phyloP scores from a whole-genome alignment of 2,113 vertebrate species.

The Amphiprion percula region DNA sequence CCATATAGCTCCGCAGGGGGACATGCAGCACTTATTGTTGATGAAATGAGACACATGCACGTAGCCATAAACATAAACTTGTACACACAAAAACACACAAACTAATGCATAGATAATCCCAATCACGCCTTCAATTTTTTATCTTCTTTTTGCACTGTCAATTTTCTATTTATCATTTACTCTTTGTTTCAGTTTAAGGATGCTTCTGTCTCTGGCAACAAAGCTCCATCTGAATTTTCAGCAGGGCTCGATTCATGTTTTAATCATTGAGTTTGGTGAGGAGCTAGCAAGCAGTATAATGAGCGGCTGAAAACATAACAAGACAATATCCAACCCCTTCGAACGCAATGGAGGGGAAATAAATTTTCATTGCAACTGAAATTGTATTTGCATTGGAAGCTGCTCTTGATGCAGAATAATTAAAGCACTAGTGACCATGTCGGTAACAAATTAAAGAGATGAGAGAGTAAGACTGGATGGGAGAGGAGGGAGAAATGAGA shows the following conservation, averaged over 20 bases:
- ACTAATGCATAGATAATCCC: not conserved
- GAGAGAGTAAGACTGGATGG: slow-evolving; percentile 6
- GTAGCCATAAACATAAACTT: not conserved
- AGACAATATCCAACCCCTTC: slow-evolving; percentile 61
- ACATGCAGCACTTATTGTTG: slow-evolving; percentile 50
- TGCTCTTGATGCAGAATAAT: slow-evolving; percentile 68
- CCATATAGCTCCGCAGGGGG: slow-evolving; percentile 31
- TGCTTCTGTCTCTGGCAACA: slow-evolving; percentile 25
- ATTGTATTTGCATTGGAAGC: slow-evolving; percentile 67
- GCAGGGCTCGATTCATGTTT: slow-evolving; percentile 72
- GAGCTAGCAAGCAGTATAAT: slow-evolving; percentile 66
- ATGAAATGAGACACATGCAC: slow-evolving; percentile 43
- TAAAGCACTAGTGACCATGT: slow-evolving; percentile 64
- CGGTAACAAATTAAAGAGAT: slow-evolving; percentile 58
- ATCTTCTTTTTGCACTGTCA: slow-evolving; percentile 2
- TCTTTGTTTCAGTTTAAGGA: slow-evolving; percentile 29
- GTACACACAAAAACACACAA: slow-evolving; percentile 18
- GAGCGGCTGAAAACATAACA: slow-evolving; percentile 74
- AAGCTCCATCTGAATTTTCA: slow-evolving; percentile 65
- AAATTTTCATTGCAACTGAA: slow-evolving; percentile 54
- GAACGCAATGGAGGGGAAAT: slow-evolving; percentile 60
- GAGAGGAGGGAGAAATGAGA: not conserved
- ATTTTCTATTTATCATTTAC: slow-evolving; percentile 6
- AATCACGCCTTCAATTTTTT: slow-evolving; percentile 3
- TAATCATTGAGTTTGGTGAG: slow-evolving; percentile 71